Base-by-base conservation (phyloP, 2,888 invertebrate species). In the Cecidostiba fungosa region DNA sequence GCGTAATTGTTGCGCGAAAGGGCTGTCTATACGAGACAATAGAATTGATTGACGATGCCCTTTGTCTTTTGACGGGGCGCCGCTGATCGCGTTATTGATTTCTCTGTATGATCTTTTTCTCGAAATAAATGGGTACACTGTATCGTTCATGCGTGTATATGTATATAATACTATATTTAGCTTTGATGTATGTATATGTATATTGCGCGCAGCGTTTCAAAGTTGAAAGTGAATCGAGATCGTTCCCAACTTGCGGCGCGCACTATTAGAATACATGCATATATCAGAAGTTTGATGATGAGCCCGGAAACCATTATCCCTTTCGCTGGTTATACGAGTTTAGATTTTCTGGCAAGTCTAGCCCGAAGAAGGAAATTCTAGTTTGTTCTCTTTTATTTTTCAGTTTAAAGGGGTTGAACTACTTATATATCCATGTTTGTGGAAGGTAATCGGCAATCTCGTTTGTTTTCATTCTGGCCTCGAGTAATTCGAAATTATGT, bases 211-310 rank as follows among this genome's bases (percentile, higher is more conserved):
- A 73, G 62, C 39, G 39, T 29, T n/a, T 77, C 50, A 3, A 70
- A 82, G 47, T 77, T 82, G 26, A 69, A 76, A 10, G 10, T 43
- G 43, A 6, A 50, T 78, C n/a, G 66, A 66, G 29, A 66, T 26
- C 26, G 26, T 16, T 23, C 12, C 26, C 14, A 80, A 85, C 72
- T 85, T 77, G 43, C 77, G 77, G 73, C 36, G 26, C n/a, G 54
- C 50, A 62, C 70, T 85, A 81, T 76, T 23, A 43, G 81, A 77
- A 59, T 77, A 47, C 62, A 81, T 85, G 85, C 70, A 85, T 85
- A 85, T 14, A 77, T 81, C 72, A 85, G 36, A 85, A 85, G 77
- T 85, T 85, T 85, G 77, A 81, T 81, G 29, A 69, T 59, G 54
- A 62, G 39, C 12, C 10, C 19, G 76, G 47, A 32, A 16, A n/a